Evolutionary conservation across 2,797 vertebrate species (phyloP), one percentile per base, ranked within the genome.

Genomic region (Tenualosa thibaudeaui): DNA sequence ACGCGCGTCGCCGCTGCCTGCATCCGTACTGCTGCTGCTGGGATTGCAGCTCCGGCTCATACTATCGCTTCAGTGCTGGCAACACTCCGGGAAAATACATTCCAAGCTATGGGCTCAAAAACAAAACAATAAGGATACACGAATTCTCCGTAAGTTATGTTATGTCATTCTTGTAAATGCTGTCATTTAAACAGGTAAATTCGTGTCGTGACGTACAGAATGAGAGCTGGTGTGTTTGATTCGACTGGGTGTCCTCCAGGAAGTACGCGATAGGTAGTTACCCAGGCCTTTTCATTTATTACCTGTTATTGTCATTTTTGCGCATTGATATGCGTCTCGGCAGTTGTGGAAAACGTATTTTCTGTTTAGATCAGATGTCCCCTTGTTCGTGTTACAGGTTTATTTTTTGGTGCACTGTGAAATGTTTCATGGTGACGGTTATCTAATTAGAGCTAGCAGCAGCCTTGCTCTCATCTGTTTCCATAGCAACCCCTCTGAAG

Each of bases 401-500:
- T 78, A 43, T 78, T 78, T 71, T 78, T 78, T 46, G 71, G 37
- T 78, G 71, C 71, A 22, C 40, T 78, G 71, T 19, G 46, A 78
- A 37, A 46, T 78, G 71, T 78, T 78, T 78, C 71, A 78, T 46
- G 71, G 71, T 78, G 71, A 46, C 37, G 71, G 71, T 78, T 78
- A 78, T 78, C 71, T 78, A 78, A 78, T 78, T 78, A 78, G 71
- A 10, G 83, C 65, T 81, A 3, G 62, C 82, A 37, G 78, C 84
- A 82, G 84, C 40, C 17, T 75, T 56, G 26, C 43, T 81, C 92
- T 87, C 86, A 82, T 60, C 87, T 88, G 94, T 96, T 95, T 93
- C 94, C 93, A 95, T 95, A 93, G 95, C 91, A 95, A 96, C 94
- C 88, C 89, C 91, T 90, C 71, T 49, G 75, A 81, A 84, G 87